Base-by-base conservation (phyloP, 1,140 invertebrate species). In the Caenorhabditis tropicalis region DNA sequence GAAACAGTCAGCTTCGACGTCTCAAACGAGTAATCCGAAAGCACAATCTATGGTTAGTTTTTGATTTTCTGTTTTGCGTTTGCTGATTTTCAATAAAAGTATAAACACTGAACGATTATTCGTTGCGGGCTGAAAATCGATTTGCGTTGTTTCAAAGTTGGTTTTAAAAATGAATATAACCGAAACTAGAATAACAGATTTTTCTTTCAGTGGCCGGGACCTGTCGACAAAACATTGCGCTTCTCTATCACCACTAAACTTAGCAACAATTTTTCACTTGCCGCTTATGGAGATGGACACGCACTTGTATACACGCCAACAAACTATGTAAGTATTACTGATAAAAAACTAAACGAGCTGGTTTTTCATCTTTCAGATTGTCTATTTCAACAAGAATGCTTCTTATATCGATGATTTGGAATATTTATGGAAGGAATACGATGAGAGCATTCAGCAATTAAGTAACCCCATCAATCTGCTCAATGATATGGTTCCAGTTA, bases 341-440 rank as follows among this genome's bases (percentile, higher is more conserved):
- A 43, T 24, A 21, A 46, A 74, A 7, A 12, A 12, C 2, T 29
- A 21, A 5, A 2, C 1, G 24, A 24, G 43, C 7, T 74, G 10
- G 4, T 2, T 2, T 27, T 58, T 1, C 9, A 0, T 74, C 5
- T 27, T 56, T 27, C 65, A 74, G 65, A 46, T 74, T 46, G 65
- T 74, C n/a, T 74, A 74, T 15, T 43, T 46, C 65, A 3, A 74
- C 36, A 46, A 74, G 10, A 46, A 74, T 43, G 19, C 21, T 1
- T 46, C 65, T 9, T 74, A 43, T 15, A 74, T 74, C n/a, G 36
- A 74, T 10, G 36, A 74, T 46, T n/a, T 74, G 3, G 65, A 74
- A 74, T 74, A 74, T 74, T 46, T 74, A 16, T 74, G 65, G 65
- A 74, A 74, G n/a, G 65, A 74, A 46, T 74, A 19, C 36, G 65